Evolutionary conservation across 2,888 invertebrate species (phyloP), one percentile per base, ranked within the genome.

Genomic region (Andrena hattorfiana): DNA sequence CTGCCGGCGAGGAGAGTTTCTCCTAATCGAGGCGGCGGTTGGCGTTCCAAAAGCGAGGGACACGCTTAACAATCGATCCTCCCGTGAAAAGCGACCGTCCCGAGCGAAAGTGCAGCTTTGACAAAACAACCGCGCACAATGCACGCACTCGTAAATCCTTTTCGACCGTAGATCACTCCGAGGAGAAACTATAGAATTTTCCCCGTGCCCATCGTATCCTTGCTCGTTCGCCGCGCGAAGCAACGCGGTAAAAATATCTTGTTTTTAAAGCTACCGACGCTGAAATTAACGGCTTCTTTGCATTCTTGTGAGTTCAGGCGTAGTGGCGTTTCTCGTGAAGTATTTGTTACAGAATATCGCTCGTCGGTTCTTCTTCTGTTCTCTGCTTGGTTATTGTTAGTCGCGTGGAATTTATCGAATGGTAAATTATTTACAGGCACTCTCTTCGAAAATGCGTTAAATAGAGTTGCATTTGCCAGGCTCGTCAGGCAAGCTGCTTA

Each of bases 1-100:
- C 49, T 28, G 35, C 56, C n/a, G 64, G 2, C 20, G 26, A n/a
- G 13, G 35, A 77, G 35, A 77, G 69, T 84, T 84, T 84, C 84
- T 73, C 83, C 62, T 78, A 74, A 83, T 83, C 77, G 70, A 69
- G 62, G 66, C 32, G 75, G 48, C 64, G 51, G 28, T 54, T 78
- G 20, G 67, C 10, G 54, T 78, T 77, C 35, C 54, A 54, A 69
- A 70, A 73, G 48, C 56, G 56, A 26, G 42, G 69, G 28, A 49
- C 26, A 26, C 60, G 70, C 20, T 76, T 59, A 35, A 77, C 69
- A 66, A 83, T 77, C 72, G 77, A 66, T 73, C 13, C 54, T 7
- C 30, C 32, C 35, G 66, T 16, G 68, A 64, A 59, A 67, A 71
- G 16, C 66, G 28, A 56, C 35, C 67, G 48, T 42, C 28, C 30